phyloP scores from a whole-genome alignment of 2,113 vertebrate genomes.

The Rhinolophus sinicus region DNA sequence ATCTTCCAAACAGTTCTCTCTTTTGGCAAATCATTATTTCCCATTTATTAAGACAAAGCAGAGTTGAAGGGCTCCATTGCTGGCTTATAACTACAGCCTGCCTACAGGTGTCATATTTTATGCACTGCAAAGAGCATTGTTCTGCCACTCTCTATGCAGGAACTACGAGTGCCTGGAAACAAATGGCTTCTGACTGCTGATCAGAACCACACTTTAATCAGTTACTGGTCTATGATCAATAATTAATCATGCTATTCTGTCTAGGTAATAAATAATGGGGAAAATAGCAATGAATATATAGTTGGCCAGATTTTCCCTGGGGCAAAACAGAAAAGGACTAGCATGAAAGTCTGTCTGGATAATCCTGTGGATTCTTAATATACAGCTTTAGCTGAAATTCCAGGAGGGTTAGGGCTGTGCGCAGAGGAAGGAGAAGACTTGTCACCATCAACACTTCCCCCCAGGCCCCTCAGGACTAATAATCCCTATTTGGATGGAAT shows the following conservation, averaged over 20 bases:
- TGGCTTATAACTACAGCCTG: constrained; percentile 52
- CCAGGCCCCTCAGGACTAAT: not conserved
- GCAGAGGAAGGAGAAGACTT: constrained; percentile 33
- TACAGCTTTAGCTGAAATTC: constrained; percentile 37
- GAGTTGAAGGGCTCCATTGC: constrained; percentile 16
- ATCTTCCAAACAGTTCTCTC: constrained; percentile 74
- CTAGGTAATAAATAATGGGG: constrained; percentile 82
- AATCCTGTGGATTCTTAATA: constrained; percentile 22
- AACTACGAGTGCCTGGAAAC: constrained; percentile 68
- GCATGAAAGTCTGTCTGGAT: constrained; percentile 55
- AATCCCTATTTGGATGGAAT: not conserved
- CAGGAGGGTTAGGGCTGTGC: not conserved
- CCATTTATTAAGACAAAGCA: constrained; percentile 76
- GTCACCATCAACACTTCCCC: not conserved
- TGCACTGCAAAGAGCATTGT: constrained; percentile 59
- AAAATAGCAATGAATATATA: constrained; percentile 81
- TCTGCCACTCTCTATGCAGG: constrained; percentile 63
- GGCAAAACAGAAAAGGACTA: constrained; percentile 60
- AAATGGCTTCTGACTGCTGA: constrained; percentile 81
- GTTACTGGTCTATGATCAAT: constrained; percentile 82
- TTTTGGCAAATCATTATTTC: constrained; percentile 79
- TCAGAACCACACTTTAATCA: constrained; percentile 83
- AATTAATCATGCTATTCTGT: constrained; percentile 82
- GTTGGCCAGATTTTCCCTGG: constrained; percentile 76
- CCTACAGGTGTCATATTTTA: constrained; percentile 80